phyloP scores from a whole-genome alignment of 2,113 vertebrate genomes.

The Bothrops jararaca region DNA sequence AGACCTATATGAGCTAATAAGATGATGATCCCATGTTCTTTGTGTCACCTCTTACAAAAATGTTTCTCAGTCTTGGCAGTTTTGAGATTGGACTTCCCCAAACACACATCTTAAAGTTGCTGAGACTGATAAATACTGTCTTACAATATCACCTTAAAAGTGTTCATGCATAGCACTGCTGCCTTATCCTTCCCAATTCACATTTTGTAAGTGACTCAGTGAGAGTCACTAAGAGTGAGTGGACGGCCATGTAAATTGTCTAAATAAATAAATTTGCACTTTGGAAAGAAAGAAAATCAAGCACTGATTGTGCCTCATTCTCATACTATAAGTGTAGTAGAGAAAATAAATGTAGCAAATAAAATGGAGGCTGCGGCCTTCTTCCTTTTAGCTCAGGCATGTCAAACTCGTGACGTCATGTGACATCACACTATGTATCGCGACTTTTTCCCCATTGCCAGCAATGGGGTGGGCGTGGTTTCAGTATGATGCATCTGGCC shows the following conservation, averaged over 20 bases:
- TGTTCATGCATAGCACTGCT: not conserved
- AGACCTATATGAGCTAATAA: not conserved
- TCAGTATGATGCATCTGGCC: no score
- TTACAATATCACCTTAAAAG: not conserved
- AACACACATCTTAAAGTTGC: not conserved
- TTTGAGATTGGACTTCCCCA: not conserved
- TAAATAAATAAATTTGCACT: not conserved
- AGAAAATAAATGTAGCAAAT: not conserved
- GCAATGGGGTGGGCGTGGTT: no score
- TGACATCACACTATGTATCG: no score
- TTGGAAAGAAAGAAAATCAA: not conserved
- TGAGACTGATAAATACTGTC: not conserved
- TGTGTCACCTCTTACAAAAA: not conserved
- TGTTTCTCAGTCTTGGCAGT: not conserved
- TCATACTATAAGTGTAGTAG: not conserved
- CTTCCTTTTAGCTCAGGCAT: not conserved
- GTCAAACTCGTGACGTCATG: no score
- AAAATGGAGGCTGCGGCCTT: not conserved
- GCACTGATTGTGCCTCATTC: not conserved
- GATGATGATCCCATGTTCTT: not conserved
- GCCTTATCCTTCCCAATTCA: not conserved
- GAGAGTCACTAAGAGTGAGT: no score
- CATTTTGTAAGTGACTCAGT: no score
- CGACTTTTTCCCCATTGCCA: no score
- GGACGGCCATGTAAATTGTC: not conserved